phyloP scores from a whole-genome alignment of 2,113 vertebrate species.

The Nansenia antarctica region DNA sequence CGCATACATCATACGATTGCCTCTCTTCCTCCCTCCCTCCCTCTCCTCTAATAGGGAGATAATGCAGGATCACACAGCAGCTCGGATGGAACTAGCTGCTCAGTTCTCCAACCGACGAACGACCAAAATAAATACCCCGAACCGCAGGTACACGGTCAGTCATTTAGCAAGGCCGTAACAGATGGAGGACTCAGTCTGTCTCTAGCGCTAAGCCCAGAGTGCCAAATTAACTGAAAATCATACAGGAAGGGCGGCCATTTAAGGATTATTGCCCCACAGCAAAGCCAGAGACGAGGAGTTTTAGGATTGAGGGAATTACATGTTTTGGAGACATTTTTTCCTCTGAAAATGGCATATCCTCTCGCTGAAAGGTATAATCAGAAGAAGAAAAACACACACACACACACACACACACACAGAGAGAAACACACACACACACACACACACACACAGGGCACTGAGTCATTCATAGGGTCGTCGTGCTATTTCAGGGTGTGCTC shows the following conservation, averaged over 20 bases:
- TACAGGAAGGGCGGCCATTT: neutral
- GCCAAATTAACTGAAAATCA: neutral
- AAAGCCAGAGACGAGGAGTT: constrained; percentile 19
- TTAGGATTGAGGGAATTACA: constrained; percentile 30
- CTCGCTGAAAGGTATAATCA: too few relatives aligned
- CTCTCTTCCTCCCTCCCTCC: too few relatives aligned
- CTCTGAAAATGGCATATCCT: too few relatives aligned
- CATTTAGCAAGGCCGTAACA: constrained; percentile 19
- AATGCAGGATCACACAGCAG: too few relatives aligned
- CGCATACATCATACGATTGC: too few relatives aligned
- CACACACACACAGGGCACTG: constrained; percentile 34
- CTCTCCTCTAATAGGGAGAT: too few relatives aligned
- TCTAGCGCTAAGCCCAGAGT: neutral
- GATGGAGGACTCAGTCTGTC: neutral
- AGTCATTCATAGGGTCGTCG: constrained; percentile 47
- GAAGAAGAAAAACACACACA: too few relatives aligned
- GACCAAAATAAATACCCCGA: too few relatives aligned
- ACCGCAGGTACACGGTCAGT: constrained; percentile 7
- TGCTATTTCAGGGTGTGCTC: constrained; percentile 36
- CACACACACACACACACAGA: too few relatives aligned
- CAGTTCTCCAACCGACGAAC: too few relatives aligned
- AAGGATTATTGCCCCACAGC: constrained; percentile 13
- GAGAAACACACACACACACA: constrained; percentile 62
- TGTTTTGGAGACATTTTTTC: constrained; percentile 27
- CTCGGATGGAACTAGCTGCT: too few relatives aligned